Percentiles rank a stretch among this genome's conserved stretches.
These are phyloP conservation scores for Nyleta sp. DNA, from an alignment of 2,888 invertebrate species.

Conservation along the genomic window DNA sequence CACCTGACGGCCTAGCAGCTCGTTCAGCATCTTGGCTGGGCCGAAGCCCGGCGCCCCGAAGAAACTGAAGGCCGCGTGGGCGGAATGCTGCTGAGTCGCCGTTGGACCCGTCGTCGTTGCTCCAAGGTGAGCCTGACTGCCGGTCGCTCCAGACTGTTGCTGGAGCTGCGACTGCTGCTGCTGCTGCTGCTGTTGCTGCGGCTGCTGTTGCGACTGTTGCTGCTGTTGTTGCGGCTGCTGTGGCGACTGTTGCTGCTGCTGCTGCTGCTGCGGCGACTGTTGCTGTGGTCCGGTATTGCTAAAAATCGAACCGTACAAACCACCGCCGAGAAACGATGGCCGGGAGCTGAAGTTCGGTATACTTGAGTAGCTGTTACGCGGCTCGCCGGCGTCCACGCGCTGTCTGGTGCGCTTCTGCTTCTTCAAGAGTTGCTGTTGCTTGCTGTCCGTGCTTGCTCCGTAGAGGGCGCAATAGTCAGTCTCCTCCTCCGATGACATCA, in stretches of 20 bases:
- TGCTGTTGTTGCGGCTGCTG: slow-evolving; percentile 69
- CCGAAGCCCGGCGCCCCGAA: slow-evolving; percentile 93
- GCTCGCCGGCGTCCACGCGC: slow-evolving; percentile 98
- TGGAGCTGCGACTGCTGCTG: slow-evolving; percentile 79
- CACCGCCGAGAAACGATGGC: slow-evolving; percentile 92
- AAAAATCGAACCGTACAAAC: slow-evolving; percentile 94
- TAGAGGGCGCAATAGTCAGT: slow-evolving; percentile 96
- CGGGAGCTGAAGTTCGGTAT: slow-evolving; percentile 90
- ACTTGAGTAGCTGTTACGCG: slow-evolving; percentile 95
- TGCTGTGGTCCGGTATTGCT: slow-evolving; percentile 85
- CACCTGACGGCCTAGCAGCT: slow-evolving; percentile 92
- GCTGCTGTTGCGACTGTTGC: slow-evolving; percentile 68
- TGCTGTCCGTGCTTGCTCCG: slow-evolving; percentile 87
- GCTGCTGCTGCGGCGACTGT: slow-evolving; percentile 70
- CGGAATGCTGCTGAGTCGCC: slow-evolving; percentile 84
- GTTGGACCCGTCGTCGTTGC: slow-evolving; percentile 84
- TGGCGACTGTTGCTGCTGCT: slow-evolving; percentile 69
- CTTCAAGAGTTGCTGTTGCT: slow-evolving; percentile 90
- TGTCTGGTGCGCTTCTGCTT: slow-evolving; percentile 97
- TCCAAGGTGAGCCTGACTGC: slow-evolving; percentile 78
- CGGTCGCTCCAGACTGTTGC: slow-evolving; percentile 82
- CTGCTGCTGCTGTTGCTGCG: too few species aligned
- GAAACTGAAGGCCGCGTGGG: slow-evolving; percentile 88
- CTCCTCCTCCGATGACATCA: slow-evolving; percentile 99
- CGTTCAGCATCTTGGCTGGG: slow-evolving; percentile 96